Evolutionary conservation across 2,113 vertebrate species (phyloP).

Genomic region (Genyomyrus donnyi): DNA sequence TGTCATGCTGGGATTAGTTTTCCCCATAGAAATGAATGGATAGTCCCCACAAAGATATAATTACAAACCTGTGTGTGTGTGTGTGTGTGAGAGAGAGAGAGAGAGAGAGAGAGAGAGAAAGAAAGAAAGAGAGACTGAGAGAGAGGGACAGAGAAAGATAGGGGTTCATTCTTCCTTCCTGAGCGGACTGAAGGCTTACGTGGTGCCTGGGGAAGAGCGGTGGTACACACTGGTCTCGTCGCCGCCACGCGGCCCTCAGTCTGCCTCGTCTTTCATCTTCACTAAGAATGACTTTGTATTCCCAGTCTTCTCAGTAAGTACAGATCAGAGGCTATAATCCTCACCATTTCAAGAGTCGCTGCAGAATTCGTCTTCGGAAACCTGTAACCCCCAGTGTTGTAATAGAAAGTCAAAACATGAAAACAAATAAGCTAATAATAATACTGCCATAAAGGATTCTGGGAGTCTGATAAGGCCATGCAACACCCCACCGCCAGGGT

Average conservation of each 20-base stretch:
- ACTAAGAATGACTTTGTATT: not conserved
- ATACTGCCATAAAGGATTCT: not conserved
- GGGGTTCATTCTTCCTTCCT: not conserved
- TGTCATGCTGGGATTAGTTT: too few species aligned
- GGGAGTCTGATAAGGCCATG: not conserved
- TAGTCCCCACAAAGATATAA: too few species aligned
- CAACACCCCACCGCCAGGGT: not conserved
- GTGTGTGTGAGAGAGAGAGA: too few species aligned
- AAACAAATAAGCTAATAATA: not conserved
- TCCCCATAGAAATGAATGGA: too few species aligned
- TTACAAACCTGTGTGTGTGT: not conserved
- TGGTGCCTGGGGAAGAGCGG: not conserved
- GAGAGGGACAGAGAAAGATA: not conserved
- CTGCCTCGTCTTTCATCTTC: not conserved
- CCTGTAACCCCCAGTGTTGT: not conserved
- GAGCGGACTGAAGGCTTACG: not conserved
- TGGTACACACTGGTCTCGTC: not conserved
- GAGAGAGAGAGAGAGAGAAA: too few species aligned
- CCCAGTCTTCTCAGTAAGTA: not conserved
- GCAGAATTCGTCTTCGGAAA: not conserved
- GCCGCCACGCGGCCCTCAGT: not conserved
- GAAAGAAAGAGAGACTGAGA: not conserved
- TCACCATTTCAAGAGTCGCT: not conserved
- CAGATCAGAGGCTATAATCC: not conserved
- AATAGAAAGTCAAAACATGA: not conserved